phyloP scores from a whole-genome alignment of 2,113 vertebrate genomes.

The Barnardius zonarius region DNA sequence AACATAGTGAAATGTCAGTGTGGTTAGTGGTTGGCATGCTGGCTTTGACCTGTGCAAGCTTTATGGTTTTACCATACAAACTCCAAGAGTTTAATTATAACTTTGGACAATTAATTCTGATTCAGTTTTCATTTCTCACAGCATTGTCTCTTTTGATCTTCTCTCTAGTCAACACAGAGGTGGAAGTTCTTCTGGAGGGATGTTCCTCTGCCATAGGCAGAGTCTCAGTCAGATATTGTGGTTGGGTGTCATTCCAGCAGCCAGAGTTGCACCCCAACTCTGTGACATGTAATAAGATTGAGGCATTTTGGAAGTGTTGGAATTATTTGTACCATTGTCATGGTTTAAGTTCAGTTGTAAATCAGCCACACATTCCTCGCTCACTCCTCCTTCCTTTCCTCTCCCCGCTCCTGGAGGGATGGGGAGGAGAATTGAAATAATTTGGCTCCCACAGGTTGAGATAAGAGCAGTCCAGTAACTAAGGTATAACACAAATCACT shows the following conservation, averaged over 20 bases:
- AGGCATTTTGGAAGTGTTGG: background rate
- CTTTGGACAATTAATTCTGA: background rate
- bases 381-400: too few relatives aligned
- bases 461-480: too few relatives aligned
- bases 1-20: background rate
- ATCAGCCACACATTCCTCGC: too few relatives aligned
- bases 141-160: background rate
- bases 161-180: background rate
- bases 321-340: background rate
- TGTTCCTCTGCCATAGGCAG: background rate
- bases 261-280: background rate
- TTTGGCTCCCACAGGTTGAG: too few relatives aligned
- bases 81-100: background rate
- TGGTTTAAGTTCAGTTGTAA: too few relatives aligned
- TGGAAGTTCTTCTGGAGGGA: background rate
- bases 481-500: too few relatives aligned
- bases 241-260: background rate
- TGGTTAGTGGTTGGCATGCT: background rate
- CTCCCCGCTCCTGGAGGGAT: too few relatives aligned
- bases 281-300: rapidly evolving
- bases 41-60: background rate
- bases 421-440: too few relatives aligned
- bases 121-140: background rate
- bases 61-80: background rate
- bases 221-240: background rate